phyloP scores from a whole-genome alignment of 2,888 invertebrate genomes.

The Prosopocoilus inquinatus region DNA sequence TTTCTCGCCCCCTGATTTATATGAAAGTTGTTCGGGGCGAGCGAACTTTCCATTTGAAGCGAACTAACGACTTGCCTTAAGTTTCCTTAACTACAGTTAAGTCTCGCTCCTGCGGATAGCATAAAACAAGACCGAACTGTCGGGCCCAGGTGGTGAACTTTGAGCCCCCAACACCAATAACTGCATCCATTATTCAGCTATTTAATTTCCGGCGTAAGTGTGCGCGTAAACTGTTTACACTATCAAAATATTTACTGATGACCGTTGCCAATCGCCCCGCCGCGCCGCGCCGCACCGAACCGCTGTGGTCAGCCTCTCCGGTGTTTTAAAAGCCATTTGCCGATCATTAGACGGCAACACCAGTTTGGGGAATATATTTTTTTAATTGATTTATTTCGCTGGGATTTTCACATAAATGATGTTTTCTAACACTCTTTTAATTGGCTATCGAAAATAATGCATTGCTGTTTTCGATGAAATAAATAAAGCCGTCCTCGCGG shows the following conservation, averaged over 20 bases:
- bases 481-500: too few relatives aligned
- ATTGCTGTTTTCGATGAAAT: too few relatives aligned
- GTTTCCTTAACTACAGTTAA: constrained; percentile 5
- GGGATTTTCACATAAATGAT: too few relatives aligned
- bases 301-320: too few relatives aligned
- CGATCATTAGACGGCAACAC: background rate
- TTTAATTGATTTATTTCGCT: too few relatives aligned
- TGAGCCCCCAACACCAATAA: constrained; percentile 1
- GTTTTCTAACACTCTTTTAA: too few relatives aligned
- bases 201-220: constrained; percentile 5
- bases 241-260: constrained; percentile 2
- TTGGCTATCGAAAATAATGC: too few relatives aligned
- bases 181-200: constrained; percentile 5
- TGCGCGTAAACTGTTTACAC: constrained; percentile 3
- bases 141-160: constrained; percentile 5
- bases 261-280: background rate
- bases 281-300: too few relatives aligned
- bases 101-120: constrained; percentile 3
- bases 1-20: constrained; percentile 3
- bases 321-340: background rate
- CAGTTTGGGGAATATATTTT: too few relatives aligned
- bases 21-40: constrained; percentile 1
- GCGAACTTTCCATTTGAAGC: constrained; percentile 3
- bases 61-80: constrained; percentile 4
- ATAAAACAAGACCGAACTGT: constrained; percentile 4